Evolutionary conservation across 1,140 invertebrate species (phyloP).

Genomic region (Heterodera carotae): DNA sequence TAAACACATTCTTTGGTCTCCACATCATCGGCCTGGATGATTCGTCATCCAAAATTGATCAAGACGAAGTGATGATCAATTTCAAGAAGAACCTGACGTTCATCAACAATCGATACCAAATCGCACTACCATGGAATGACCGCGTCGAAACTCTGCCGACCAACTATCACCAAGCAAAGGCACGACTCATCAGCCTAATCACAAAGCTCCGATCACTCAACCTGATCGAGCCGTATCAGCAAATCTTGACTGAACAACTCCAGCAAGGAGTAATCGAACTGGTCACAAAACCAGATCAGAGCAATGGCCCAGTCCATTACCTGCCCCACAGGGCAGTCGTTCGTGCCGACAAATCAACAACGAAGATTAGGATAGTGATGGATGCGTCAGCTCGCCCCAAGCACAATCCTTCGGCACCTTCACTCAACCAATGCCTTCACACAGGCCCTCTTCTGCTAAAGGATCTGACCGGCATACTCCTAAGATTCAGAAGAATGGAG

Average conservation of each 20-base stretch:
- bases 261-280: conserved; percentile 4
- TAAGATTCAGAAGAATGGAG: not conserved
- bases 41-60: not conserved
- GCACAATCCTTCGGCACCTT: not conserved
- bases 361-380: not conserved
- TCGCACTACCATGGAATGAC: conserved; percentile 3
- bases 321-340: conserved; percentile 14
- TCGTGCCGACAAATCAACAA: not conserved
- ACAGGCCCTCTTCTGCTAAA: conserved; percentile 10
- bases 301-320: conserved; percentile 6
- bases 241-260: conserved; percentile 7
- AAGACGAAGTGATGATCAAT: conserved; percentile 6
- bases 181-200: not conserved
- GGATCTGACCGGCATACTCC: not conserved
- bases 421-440: conserved; percentile 13
- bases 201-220: not conserved
- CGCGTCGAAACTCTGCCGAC: not conserved
- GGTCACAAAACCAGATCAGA: not conserved
- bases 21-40: not conserved
- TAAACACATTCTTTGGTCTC: not conserved
- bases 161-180: not conserved
- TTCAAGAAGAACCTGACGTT: conserved; percentile 6
- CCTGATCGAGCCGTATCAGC: not conserved
- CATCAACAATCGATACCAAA: not conserved
- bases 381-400: not conserved